Percentiles rank a stretch among this genome's conserved stretches.
phyloP scores from a whole-genome alignment of 2,888 invertebrate genomes.

The Geophilus truncorum region DNA sequence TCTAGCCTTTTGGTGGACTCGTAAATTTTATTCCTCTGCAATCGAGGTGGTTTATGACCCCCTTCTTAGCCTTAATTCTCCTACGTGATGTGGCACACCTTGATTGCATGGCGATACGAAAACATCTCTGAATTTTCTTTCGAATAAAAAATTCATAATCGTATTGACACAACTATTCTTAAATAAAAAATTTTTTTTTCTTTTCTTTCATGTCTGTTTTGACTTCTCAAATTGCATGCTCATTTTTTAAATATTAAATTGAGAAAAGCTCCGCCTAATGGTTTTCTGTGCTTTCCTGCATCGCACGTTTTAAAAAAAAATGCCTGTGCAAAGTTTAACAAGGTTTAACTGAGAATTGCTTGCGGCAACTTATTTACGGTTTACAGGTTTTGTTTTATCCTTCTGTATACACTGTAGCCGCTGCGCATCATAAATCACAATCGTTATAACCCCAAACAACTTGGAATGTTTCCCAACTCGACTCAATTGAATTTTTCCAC shows the following conservation, averaged over 20 bases:
- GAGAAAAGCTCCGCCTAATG: background rate
- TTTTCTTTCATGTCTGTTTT: background rate
- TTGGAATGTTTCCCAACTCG: background rate
- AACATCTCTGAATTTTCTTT: background rate
- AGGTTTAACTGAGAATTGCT: background rate
- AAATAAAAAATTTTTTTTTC: background rate
- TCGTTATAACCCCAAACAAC: background rate
- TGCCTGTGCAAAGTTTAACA: background rate
- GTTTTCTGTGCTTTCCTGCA: background rate
- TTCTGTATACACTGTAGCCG: background rate
- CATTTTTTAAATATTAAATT: too few species aligned
- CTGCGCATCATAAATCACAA: background rate
- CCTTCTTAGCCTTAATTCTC: background rate
- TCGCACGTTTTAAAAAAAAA: background rate
- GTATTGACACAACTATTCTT: background rate
- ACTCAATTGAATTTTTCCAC: background rate
- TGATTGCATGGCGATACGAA: background rate
- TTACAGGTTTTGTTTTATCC: background rate
- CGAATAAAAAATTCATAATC: background rate
- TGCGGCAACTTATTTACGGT: background rate
- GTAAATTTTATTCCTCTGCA: background rate
- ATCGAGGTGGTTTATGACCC: background rate
- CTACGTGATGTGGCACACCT: conserved; percentile 13
- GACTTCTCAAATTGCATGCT: too few species aligned
- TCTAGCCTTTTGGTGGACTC: background rate